Percentiles rank a stretch among this genome's conserved stretches.
phyloP scores from a whole-genome alignment of 2,888 invertebrate species.

The Drosophila yooni region DNA sequence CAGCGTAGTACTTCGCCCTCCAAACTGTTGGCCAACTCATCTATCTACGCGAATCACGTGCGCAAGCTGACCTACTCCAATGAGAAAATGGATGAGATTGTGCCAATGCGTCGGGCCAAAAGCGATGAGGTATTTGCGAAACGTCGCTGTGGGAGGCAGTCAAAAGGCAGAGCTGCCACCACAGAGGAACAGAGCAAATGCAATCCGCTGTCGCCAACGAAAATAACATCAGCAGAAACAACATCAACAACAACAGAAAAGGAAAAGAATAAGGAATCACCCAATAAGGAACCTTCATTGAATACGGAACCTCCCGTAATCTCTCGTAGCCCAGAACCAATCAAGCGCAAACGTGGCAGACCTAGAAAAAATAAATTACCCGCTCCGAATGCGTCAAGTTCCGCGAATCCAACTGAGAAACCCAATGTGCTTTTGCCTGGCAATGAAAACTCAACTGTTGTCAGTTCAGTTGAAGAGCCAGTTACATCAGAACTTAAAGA shows the following conservation, averaged over 20 bases:
- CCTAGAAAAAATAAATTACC: not conserved
- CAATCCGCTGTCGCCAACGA: not conserved
- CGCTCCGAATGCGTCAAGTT: not conserved
- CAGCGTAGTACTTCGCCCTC: conserved; percentile 46
- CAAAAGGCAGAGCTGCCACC: conserved; percentile 27
- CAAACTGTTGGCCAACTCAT: conserved; percentile 13
- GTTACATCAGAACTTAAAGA: not conserved
- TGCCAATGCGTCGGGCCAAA: conserved; percentile 37
- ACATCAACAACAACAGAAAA: not conserved
- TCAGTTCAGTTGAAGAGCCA: not conserved
- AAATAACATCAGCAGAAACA: not conserved
- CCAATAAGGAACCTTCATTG: not conserved
- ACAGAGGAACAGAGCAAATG: conserved; percentile 31
- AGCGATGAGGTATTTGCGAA: conserved; percentile 43
- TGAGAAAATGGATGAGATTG: conserved; percentile 40
- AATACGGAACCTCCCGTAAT: not conserved
- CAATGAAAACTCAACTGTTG: conserved; percentile 2
- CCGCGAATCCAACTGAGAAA: not conserved
- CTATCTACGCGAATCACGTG: conserved; percentile 36
- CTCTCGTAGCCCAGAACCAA: not conserved
- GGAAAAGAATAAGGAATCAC: not conserved
- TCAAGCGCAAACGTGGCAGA: conserved; percentile 39
- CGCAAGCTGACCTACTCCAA: conserved; percentile 69
- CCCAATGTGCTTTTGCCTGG: not conserved
- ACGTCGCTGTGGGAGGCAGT: not conserved